Evolutionary conservation across 2,113 vertebrate genomes (phyloP).

Genomic region (Onychorhynchus coronatus): DNA sequence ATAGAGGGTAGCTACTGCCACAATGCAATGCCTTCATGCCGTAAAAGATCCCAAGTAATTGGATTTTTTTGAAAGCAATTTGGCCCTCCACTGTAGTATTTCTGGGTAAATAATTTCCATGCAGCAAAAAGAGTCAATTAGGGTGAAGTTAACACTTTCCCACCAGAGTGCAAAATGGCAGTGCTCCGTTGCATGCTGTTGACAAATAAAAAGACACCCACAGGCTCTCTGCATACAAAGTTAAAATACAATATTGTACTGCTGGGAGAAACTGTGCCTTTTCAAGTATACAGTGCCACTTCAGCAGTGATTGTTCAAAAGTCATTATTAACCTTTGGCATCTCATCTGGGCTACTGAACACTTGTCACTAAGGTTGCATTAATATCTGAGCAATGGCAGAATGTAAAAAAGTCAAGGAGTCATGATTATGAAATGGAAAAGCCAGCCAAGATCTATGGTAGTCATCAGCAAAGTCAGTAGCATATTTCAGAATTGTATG

Average conservation of each 20-base stretch:
- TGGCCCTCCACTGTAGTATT: neutral
- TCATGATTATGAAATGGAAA: neutral
- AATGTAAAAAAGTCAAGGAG: neutral
- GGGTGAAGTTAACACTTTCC: conserved; percentile 35
- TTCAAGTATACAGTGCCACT: conserved; percentile 8
- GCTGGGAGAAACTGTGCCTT: neutral
- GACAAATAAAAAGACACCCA: conserved; percentile 52
- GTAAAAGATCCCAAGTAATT: neutral
- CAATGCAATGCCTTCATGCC: neutral
- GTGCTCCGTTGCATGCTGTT: neutral
- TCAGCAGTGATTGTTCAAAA: conserved; percentile 61
- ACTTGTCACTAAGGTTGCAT: conserved; percentile 21
- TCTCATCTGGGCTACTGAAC: conserved; percentile 55
- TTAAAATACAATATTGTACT: conserved; percentile 53
- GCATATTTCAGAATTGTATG: neutral
- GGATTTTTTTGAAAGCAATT: neutral
- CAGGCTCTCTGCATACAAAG: conserved; percentile 28
- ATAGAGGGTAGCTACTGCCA: neutral
- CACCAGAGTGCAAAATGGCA: neutral
- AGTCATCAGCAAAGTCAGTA: conserved; percentile 10
- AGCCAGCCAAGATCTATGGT: neutral
- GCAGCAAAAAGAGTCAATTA: conserved; percentile 28
- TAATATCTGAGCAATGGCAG: conserved; percentile 54
- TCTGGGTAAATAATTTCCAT: conserved; percentile 22
- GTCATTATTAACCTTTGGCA: conserved; percentile 70